Percentiles rank a stretch among this genome's conserved stretches.
Evolutionary conservation across 2,888 invertebrate genomes (phyloP).

Genomic region (Drosophila recens): DNA sequence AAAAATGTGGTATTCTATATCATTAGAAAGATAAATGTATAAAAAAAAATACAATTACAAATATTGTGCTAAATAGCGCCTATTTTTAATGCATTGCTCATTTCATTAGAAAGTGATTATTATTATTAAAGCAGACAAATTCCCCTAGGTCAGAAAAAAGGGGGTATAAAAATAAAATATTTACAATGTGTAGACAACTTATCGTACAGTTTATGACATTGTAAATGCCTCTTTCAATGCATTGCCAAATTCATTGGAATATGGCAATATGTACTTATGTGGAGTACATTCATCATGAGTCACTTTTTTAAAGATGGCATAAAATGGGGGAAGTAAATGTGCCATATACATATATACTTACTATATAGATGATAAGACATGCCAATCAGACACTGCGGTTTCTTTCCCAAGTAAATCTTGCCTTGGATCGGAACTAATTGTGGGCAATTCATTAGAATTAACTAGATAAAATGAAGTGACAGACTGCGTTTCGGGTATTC

Average conservation of each 20-base stretch:
- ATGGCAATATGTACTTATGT: neutral
- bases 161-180: neutral
- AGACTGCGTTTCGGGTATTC: neutral
- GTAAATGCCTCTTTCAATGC: neutral
- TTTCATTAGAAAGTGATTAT: neutral
- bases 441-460: conserved; percentile 32
- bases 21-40: too few species aligned
- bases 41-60: too few species aligned
- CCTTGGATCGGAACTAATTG: conserved; percentile 21
- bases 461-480: conserved; percentile 33
- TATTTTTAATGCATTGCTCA: neutral
- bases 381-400: conserved; percentile 42
- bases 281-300: conserved; percentile 14
- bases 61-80: too few species aligned
- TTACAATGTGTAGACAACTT: neutral
- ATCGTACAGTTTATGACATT: neutral
- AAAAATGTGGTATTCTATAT: too few species aligned
- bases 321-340: neutral
- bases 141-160: neutral
- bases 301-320: neutral
- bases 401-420: neutral
- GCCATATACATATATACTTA: neutral
- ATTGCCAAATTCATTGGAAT: conserved; percentile 7
- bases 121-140: neutral
- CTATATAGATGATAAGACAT: conserved; percentile 44